These are phyloP conservation scores for Fukomys damarensis DNA, from an alignment of 2,113 vertebrate genomes.

Conservation along the genomic window DNA sequence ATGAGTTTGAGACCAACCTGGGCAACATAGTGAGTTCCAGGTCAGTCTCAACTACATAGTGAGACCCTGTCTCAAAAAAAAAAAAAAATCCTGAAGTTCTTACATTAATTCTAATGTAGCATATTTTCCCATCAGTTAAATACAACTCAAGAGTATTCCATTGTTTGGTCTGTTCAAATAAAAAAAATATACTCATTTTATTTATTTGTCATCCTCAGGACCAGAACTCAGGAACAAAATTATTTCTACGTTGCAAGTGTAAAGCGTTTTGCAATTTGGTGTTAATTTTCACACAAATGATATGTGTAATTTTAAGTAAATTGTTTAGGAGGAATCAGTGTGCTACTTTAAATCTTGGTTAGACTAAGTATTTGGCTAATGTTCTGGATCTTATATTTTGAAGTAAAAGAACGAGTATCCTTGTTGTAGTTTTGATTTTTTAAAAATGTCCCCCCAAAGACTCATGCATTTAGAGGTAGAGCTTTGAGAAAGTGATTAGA, in stretches of 20 bases:
- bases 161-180: neutral
- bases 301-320: conserved; percentile 1
- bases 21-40: too few species aligned
- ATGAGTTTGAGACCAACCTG: too few species aligned
- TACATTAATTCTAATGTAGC: neutral
- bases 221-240: neutral
- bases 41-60: too few species aligned
- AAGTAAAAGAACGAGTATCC: neutral
- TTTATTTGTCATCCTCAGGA: conserved; percentile 4
- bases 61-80: too few species aligned
- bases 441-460: neutral
- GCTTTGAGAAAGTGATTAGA: neutral
- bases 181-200: neutral
- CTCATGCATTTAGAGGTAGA: neutral
- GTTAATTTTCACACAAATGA: neutral
- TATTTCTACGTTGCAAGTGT: neutral
- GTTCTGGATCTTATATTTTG: neutral
- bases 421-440: neutral
- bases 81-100: neutral
- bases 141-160: neutral
- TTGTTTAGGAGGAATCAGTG: neutral
- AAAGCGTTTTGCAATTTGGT: neutral
- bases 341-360: neutral
- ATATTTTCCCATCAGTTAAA: neutral
- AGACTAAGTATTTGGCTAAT: neutral